Evolutionary conservation across 2,888 invertebrate genomes (phyloP).

Genomic region (Dorcus hopei): DNA sequence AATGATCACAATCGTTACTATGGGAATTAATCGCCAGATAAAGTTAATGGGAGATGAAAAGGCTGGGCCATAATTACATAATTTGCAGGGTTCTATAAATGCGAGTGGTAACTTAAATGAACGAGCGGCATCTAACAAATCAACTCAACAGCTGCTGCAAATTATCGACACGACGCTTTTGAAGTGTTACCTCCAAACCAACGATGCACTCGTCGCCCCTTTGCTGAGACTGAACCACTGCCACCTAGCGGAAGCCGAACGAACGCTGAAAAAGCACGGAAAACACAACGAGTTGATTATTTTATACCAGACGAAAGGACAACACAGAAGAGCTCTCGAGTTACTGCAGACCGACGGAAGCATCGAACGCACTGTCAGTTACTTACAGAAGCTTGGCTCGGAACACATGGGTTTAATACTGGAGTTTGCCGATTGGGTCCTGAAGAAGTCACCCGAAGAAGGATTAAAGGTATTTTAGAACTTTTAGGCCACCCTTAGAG

Average conservation of each 20-base stretch:
- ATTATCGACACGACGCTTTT: slow-evolving; percentile 96
- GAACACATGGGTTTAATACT: slow-evolving; percentile 74
- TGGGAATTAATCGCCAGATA: too few relatives aligned
- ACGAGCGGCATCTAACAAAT: slow-evolving; percentile 48
- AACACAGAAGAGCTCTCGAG: slow-evolving; percentile 88
- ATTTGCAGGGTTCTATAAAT: slow-evolving; percentile 34
- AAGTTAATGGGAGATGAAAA: slow-evolving; percentile 21
- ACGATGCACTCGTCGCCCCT: slow-evolving; percentile 91
- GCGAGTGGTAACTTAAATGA: slow-evolving; percentile 46
- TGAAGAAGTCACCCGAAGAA: slow-evolving; percentile 81
- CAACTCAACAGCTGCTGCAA: slow-evolving; percentile 62
- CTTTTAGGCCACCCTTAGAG: not conserved
- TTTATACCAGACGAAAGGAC: slow-evolving; percentile 90
- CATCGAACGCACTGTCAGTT: slow-evolving; percentile 80
- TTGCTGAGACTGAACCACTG: slow-evolving; percentile 82
- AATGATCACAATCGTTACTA: too few relatives aligned
- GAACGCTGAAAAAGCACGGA: slow-evolving; percentile 78
- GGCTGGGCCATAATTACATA: slow-evolving; percentile 12
- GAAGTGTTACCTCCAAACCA: slow-evolving; percentile 96
- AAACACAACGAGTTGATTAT: slow-evolving; percentile 93
- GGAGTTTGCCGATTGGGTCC: slow-evolving; percentile 91
- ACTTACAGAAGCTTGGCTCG: slow-evolving; percentile 78
- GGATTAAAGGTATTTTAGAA: slow-evolving; percentile 61
- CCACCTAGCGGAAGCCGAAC: slow-evolving; percentile 90
- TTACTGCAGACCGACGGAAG: slow-evolving; percentile 80